Evolutionary conservation across 2,797 vertebrate species (phyloP).

Genomic region (Pseudochromis fuscus): DNA sequence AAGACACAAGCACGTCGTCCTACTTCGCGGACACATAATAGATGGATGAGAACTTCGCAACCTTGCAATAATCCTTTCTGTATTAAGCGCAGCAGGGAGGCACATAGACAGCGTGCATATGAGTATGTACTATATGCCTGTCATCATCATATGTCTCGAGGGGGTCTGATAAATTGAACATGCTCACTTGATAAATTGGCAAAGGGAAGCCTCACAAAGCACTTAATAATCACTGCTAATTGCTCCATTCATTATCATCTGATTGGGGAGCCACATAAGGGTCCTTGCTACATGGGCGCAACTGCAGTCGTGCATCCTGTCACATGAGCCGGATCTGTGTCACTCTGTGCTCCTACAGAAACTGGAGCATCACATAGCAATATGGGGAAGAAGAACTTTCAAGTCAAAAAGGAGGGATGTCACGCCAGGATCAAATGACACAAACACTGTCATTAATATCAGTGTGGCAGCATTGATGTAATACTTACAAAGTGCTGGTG

Average conservation of each 20-base stretch:
- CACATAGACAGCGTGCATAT: neutral
- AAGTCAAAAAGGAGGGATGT: neutral
- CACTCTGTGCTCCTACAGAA: neutral
- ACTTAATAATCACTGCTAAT: conserved; percentile 78
- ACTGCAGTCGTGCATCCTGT: conserved; percentile 11
- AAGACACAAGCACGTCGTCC: conserved; percentile 11
- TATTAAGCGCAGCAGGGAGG: conserved; percentile 10
- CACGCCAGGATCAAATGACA: neutral
- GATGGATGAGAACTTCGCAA: conserved; percentile 31
- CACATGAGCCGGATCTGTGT: conserved; percentile 15
- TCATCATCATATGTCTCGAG: conserved; percentile 60
- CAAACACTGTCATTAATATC: neutral
- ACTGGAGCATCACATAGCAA: neutral
- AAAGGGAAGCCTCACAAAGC: conserved; percentile 65
- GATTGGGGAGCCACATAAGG: conserved; percentile 59
- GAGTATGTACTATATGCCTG: conserved; percentile 31
- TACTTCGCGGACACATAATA: conserved; percentile 9
- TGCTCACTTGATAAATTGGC: conserved; percentile 69
- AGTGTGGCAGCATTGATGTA: no score
- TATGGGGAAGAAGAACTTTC: neutral
- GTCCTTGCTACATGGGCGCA: conserved; percentile 37
- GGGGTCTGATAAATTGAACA: conserved; percentile 69
- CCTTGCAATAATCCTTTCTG: conserved; percentile 35
- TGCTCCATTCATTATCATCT: conserved; percentile 76
- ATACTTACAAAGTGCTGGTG: conserved; percentile 11